A percentile compares a stretch with the other conserved stretches of the same genome.
Evolutionary conservation across 1,140 invertebrate genomes (phyloP).

Genomic region (Coenobita brevimanus): DNA sequence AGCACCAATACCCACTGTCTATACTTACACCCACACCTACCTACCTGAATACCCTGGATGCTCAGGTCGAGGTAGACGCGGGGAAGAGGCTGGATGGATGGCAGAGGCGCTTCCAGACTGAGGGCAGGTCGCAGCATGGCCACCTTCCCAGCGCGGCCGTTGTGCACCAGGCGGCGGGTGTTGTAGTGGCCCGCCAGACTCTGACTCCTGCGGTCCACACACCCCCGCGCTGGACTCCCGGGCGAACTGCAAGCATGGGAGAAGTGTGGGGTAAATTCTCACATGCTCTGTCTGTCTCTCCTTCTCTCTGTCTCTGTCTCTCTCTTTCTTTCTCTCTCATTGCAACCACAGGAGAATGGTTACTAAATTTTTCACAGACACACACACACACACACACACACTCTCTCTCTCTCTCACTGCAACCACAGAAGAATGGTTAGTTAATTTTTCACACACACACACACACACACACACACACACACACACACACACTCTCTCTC

Average conservation of each 20-base stretch:
- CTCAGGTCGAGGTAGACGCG: constrained; percentile 64
- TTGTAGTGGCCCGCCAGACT: constrained; percentile 59
- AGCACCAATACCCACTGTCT: too few species aligned
- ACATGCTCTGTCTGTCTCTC: not conserved
- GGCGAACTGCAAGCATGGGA: too few species aligned
- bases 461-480: not conserved
- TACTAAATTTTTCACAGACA: not conserved
- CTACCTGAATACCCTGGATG: constrained; percentile 68
- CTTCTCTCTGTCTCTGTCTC: not conserved
- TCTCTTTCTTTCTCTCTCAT: not conserved
- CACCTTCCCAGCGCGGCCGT: constrained; percentile 48
- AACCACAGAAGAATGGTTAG: too few species aligned
- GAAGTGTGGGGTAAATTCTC: too few species aligned
- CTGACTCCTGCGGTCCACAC: constrained; percentile 43
- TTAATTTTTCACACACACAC: too few species aligned
- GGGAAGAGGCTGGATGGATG: constrained; percentile 58
- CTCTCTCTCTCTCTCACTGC: too few species aligned
- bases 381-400: constrained; percentile 1
- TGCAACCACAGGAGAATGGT: too few species aligned
- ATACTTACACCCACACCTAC: too few species aligned
- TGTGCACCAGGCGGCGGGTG: constrained; percentile 49
- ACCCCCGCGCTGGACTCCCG: constrained; percentile 15
- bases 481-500: not conserved
- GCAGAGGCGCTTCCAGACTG: constrained; percentile 61
- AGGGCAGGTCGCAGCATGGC: constrained; percentile 58